Percentiles rank a stretch among this genome's conserved stretches.
phyloP scores from a whole-genome alignment of 2,797 vertebrate genomes.

The Peromyscus nudipes region DNA sequence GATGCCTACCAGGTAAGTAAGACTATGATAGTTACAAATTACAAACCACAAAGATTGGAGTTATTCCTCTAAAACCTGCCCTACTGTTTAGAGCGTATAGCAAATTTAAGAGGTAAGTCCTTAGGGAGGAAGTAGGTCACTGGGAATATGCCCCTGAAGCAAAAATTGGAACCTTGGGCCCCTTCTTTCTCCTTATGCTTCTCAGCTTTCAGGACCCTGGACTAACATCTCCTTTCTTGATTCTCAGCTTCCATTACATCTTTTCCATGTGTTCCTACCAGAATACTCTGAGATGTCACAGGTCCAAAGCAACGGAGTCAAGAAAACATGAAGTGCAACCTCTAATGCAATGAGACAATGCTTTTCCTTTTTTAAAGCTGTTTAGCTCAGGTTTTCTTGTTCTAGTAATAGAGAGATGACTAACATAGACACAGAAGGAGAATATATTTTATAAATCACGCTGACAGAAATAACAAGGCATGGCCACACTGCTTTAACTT shows the following conservation, averaged over 20 bases:
- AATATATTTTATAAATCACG: neutral
- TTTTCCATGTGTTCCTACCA: too few relatives aligned
- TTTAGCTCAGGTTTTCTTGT: neutral
- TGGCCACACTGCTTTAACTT: neutral
- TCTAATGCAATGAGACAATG: neutral
- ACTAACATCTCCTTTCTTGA: neutral
- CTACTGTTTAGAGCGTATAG: neutral
- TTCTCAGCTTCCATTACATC: neutral
- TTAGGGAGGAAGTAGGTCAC: too few relatives aligned
- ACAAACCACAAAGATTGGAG: neutral
- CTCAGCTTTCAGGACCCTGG: too few relatives aligned
- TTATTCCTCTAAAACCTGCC: neutral
- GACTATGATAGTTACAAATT: neutral
- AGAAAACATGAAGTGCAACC: neutral
- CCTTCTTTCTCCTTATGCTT: neutral
- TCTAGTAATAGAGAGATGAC: neutral
- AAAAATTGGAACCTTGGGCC: fast-evolving
- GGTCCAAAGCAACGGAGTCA: neutral
- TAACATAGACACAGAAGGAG: neutral
- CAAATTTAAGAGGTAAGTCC: neutral
- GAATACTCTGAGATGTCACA: neutral
- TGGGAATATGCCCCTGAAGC: fast-evolving
- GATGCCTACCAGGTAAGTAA: neutral
- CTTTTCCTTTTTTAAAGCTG: neutral
- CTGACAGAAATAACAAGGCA: neutral